A percentile compares a stretch with the other conserved stretches of the same genome.
Evolutionary conservation across 2,888 invertebrate species (phyloP).

Genomic region (Harmothoe impar): DNA sequence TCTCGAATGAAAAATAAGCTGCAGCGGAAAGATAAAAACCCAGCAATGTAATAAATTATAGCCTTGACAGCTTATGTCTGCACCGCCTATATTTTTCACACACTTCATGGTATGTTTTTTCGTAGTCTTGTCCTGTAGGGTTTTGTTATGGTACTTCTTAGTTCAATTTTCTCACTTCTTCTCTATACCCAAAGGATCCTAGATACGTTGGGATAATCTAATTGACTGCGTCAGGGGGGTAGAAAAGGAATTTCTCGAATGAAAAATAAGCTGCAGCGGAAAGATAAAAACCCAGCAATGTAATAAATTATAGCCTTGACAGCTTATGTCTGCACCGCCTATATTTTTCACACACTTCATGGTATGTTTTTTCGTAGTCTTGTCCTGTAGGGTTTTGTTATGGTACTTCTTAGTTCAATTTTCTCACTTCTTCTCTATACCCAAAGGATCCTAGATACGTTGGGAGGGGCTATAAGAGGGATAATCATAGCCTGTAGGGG

Average conservation of each 20-base stretch:
- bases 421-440: neutral
- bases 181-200: neutral
- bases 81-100: slow-evolving; percentile 5
- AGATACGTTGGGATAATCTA: neutral
- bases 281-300: neutral
- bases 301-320: slow-evolving; percentile 25
- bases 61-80: slow-evolving; percentile 10
- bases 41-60: slow-evolving; percentile 7
- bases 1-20: neutral
- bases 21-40: neutral
- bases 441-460: neutral
- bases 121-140: neutral
- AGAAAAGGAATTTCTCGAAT: slow-evolving; percentile 10
- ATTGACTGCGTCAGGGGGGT: slow-evolving; percentile 19
- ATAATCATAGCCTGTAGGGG: slow-evolving; percentile 25
- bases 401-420: neutral
- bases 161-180: neutral
- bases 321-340: slow-evolving; percentile 26
- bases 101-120: neutral
- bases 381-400: neutral
- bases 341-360: neutral
- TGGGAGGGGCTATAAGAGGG: neutral
- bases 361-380: neutral
- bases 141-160: slow-evolving; percentile 12
- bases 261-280: neutral